Evolutionary conservation across 2,797 vertebrate species (phyloP).

Genomic region (Manis pentadactyla): DNA sequence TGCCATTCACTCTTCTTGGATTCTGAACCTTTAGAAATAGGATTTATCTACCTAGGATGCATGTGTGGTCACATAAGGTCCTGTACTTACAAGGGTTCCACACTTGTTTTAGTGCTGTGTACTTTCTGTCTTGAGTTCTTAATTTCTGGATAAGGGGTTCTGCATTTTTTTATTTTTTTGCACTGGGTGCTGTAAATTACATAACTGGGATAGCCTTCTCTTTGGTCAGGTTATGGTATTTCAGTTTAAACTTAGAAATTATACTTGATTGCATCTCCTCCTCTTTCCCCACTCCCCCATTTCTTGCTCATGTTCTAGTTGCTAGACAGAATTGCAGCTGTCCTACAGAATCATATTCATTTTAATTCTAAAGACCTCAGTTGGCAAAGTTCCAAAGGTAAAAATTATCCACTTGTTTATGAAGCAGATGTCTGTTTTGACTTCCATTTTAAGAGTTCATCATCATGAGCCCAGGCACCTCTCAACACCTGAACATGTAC

Average conservation of each 20-base stretch:
- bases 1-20: background rate
- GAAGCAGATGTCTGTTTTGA: background rate
- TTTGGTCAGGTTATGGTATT: background rate
- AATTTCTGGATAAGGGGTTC: background rate
- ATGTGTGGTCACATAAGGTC: background rate
- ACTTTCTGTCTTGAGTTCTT: background rate
- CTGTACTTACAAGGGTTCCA: background rate
- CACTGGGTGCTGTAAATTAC: background rate
- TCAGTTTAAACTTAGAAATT: background rate
- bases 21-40: background rate
- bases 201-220: background rate
- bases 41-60: background rate
- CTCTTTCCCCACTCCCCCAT: background rate
- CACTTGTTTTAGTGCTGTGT: background rate
- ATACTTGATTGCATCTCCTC: background rate
- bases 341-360: background rate
- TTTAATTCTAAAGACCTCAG: background rate
- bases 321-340: background rate
- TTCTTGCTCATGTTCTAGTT: background rate
- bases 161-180: background rate
- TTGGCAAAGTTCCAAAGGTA: background rate
- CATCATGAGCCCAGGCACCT: background rate
- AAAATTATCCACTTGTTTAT: background rate
- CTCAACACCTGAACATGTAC: background rate
- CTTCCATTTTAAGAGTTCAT: background rate